Conservation (phyloP, 2,888 invertebrate species). For the Chloromyia formosa region DNA sequence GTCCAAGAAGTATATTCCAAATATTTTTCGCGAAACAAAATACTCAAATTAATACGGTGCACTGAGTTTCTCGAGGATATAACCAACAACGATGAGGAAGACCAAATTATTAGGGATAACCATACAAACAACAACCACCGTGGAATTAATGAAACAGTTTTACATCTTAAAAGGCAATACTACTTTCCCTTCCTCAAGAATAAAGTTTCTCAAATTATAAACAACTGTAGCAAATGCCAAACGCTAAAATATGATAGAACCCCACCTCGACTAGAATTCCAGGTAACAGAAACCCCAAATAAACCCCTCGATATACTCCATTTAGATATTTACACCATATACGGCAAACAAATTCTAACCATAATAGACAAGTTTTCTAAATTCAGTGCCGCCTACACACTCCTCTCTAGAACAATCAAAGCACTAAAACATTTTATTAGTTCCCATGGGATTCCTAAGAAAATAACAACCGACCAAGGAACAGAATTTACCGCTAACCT, state of each 20-base stretch:
- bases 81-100: slow-evolving; percentile 40
- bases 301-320: slow-evolving; percentile 43
- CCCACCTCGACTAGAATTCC: slow-evolving; percentile 42
- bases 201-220: slow-evolving; percentile 38
- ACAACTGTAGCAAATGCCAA: slow-evolving; percentile 42
- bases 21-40: slow-evolving; percentile 26
- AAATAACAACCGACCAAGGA: slow-evolving; percentile 40
- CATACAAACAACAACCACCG: slow-evolving; percentile 41
- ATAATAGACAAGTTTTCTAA: slow-evolving; percentile 39
- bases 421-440: slow-evolving; percentile 19
- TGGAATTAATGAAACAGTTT: slow-evolving; percentile 39
- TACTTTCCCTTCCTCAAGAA: slow-evolving; percentile 41
- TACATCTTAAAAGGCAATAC: slow-evolving; percentile 37
- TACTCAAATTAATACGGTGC: slow-evolving; percentile 23
- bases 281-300: slow-evolving; percentile 36
- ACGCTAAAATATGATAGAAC: slow-evolving; percentile 46
- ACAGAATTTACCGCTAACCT: slow-evolving; percentile 46
- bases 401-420: slow-evolving; percentile 20
- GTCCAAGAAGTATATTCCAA: slow-evolving; percentile 46
- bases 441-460: slow-evolving; percentile 28
- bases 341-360: slow-evolving; percentile 28
- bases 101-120: slow-evolving; percentile 40
- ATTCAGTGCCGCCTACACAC: slow-evolving; percentile 36
- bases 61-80: slow-evolving; percentile 22
- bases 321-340: slow-evolving; percentile 32